Conservation (phyloP, 2,797 vertebrate species). For the Serranus cabrilla region DNA sequence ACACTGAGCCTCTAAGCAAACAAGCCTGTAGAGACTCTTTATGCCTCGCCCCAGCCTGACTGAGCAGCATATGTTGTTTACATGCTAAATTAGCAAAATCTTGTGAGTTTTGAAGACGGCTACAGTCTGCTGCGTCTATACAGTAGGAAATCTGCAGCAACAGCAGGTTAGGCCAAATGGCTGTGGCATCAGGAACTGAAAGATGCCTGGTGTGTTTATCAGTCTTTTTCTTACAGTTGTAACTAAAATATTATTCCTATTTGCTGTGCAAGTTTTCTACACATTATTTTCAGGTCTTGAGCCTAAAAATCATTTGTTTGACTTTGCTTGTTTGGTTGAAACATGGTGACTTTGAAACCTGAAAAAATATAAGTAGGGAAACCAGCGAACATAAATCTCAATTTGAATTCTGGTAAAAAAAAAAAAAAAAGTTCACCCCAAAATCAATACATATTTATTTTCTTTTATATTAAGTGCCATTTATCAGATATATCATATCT, state of each 20-base stretch:
- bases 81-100: constrained; percentile 58
- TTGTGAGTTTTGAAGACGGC: constrained; percentile 24
- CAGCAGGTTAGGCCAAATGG: constrained; percentile 34
- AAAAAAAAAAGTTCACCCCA: no score
- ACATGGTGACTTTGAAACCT: no score
- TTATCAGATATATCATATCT: no score
- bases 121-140: constrained; percentile 26
- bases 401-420: no score
- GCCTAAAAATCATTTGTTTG: neutral
- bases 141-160: constrained; percentile 32
- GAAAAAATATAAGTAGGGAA: no score
- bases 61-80: constrained; percentile 65
- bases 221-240: neutral
- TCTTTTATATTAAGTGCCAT: no score
- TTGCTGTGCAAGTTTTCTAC: neutral
- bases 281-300: neutral
- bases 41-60: constrained; percentile 34
- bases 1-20: constrained; percentile 31
- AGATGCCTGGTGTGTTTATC: constrained; percentile 8
- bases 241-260: neutral
- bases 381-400: no score
- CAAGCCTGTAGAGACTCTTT: constrained; percentile 32
- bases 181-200: neutral
- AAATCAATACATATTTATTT: no score
- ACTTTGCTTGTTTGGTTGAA: no score